Evolutionary conservation across 2,113 vertebrate genomes (phyloP), one percentile per base, ranked within the genome.

Genomic region (Trematocara zebra): DNA sequence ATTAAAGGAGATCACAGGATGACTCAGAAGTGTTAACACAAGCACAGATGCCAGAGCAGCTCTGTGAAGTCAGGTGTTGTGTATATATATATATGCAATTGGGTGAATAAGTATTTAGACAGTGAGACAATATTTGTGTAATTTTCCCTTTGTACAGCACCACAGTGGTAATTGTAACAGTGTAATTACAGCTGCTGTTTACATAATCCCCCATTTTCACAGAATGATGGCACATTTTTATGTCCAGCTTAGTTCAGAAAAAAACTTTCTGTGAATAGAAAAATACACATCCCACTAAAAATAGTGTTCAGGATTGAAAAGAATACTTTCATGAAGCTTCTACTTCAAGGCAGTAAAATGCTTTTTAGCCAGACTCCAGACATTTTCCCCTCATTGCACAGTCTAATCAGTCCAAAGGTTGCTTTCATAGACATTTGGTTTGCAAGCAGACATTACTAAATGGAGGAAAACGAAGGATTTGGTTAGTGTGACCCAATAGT

Each of bases 381-480:
- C 61, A 82, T 83, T 51, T 53, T 42, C 37, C 53, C 54, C 61
- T 76, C 9, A 61, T 59, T 69, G 28, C 40, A 82, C 47, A 78
- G 40, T 76, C 61, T 87, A 84, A 90, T 89, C 82, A 80, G 87
- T 80, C 78, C 78, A 92, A 90, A 86, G 80, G 72, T 85, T 85
- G 82, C 80, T 61, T 81, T 88, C 76, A 23, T 42, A 87, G 87
- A 86, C 93, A 54, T 89, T 90, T 87, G 89, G 88, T 91, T 86
- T 85, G 80, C 79, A 84, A 80, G 81, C 79, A 92, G 92, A 93
- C 93, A 90, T 94, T 86, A 94, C 89, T 78, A 91, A 92, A 91
- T 91, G 91, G 89, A 90, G 90, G 85, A 89, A 92, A 92, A 91
- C 83, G 26, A 87, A 88, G 53, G 86, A 78, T 84, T 85, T 90